Conservation (phyloP, 2,888 invertebrate genomes). For the Napeogenes inachia region DNA sequence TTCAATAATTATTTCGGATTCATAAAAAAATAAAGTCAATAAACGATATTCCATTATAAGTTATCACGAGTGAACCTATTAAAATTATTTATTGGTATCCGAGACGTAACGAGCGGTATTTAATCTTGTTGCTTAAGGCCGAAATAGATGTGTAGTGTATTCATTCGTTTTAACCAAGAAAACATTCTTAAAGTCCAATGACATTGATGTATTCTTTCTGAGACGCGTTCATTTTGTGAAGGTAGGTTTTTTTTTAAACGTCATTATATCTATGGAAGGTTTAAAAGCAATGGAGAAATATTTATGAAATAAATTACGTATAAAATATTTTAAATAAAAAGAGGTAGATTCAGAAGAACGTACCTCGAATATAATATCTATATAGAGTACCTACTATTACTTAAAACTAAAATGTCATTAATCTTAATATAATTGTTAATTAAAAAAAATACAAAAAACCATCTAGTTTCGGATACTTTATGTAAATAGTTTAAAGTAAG, state of each 20-base stretch:
- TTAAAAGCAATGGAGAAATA: not conserved
- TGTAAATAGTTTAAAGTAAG: no score
- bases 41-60: slow-evolving; percentile 3
- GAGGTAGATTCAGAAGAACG: no score
- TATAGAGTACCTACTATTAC: no score
- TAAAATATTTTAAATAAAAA: no score
- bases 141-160: slow-evolving; percentile 46
- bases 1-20: no score
- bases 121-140: slow-evolving; percentile 24
- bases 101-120: slow-evolving; percentile 15
- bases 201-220: slow-evolving; percentile 52
- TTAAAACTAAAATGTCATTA: no score
- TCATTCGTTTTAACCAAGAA: slow-evolving; percentile 49
- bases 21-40: not conserved
- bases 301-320: not conserved
- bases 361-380: no score
- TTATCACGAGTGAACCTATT: slow-evolving; percentile 12
- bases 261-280: not conserved
- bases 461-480: no score
- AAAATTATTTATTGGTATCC: slow-evolving; percentile 22
- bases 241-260: not conserved
- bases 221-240: not conserved
- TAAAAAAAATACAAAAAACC: no score
- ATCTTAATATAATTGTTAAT: no score
- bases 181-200: slow-evolving; percentile 39